Evolutionary conservation across 2,797 vertebrate genomes (phyloP).

Genomic region (Lates japonicus): DNA sequence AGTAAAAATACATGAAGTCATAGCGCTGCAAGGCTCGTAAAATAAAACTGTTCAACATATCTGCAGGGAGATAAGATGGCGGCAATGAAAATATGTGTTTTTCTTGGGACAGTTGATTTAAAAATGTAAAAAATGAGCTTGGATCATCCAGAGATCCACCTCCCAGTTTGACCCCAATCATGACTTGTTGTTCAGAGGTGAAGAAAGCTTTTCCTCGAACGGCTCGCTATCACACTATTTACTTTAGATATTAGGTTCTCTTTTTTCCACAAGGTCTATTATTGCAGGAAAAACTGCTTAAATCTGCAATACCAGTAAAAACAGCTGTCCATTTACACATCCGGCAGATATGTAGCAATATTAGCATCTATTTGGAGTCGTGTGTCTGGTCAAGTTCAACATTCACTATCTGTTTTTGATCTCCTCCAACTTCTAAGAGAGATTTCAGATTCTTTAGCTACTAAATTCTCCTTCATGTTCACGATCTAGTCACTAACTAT

Average conservation of each 20-base stretch:
- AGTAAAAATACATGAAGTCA: constrained; percentile 43
- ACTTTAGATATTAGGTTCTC: neutral
- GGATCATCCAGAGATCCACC: neutral
- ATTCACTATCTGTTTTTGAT: neutral
- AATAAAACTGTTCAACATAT: neutral
- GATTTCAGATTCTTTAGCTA: neutral
- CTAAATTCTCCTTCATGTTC: neutral
- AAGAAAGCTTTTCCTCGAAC: too few species aligned
- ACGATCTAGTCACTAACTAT: too few species aligned
- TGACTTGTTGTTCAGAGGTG: too few species aligned
- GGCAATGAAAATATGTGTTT: constrained; percentile 13
- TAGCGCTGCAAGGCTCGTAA: neutral
- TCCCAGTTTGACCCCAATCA: neutral
- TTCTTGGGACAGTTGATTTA: neutral
- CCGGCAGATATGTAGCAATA: neutral
- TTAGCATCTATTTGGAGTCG: neutral
- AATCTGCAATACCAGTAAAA: neutral
- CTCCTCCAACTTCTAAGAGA: neutral
- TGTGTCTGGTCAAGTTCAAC: neutral
- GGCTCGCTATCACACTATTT: too few species aligned
- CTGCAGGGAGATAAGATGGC: constrained; percentile 17
- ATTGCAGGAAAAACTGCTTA: neutral
- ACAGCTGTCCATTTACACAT: neutral
- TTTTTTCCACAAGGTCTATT: too few species aligned
- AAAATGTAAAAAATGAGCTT: constrained; percentile 17